These are phyloP conservation scores for Callyntrura guangdongensis DNA, from an alignment of 2,888 invertebrate genomes.

Conservation along the genomic window DNA sequence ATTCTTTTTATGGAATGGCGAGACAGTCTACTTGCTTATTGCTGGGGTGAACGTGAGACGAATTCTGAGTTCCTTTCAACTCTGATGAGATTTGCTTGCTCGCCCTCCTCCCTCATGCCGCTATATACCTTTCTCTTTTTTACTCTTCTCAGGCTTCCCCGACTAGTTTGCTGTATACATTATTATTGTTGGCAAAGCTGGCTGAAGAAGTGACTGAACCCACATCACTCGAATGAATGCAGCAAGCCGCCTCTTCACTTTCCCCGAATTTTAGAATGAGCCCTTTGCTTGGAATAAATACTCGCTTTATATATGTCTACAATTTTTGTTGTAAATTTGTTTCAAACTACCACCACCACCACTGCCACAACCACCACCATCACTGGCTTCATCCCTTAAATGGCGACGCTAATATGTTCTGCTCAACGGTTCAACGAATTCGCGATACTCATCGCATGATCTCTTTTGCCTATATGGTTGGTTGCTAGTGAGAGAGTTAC, in stretches of 20 bases:
- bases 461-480: constrained; percentile 27
- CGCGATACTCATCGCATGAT: constrained; percentile 33
- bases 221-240: background rate
- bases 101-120: constrained; percentile 31
- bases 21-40: constrained; percentile 84
- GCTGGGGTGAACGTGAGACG: constrained; percentile 84
- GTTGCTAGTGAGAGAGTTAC: constrained; percentile 53
- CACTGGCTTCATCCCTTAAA: constrained; percentile 66
- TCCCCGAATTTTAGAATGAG: constrained; percentile 33
- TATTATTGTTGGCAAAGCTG: constrained; percentile 1
- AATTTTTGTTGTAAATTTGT: background rate
- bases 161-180: background rate
- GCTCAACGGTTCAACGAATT: constrained; percentile 30
- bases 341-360: background rate
- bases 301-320: background rate
- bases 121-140: constrained; percentile 48
- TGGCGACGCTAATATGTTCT: constrained; percentile 66
- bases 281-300: background rate
- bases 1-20: constrained; percentile 72
- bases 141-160: constrained; percentile 46
- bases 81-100: constrained; percentile 84
- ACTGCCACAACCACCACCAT: background rate
- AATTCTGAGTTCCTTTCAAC: constrained; percentile 84
- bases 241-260: constrained; percentile 23
- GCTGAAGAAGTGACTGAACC: constrained; percentile 10